Evolutionary conservation across 2,888 invertebrate genomes (phyloP).

Genomic region (Glaucopsyche alexis): DNA sequence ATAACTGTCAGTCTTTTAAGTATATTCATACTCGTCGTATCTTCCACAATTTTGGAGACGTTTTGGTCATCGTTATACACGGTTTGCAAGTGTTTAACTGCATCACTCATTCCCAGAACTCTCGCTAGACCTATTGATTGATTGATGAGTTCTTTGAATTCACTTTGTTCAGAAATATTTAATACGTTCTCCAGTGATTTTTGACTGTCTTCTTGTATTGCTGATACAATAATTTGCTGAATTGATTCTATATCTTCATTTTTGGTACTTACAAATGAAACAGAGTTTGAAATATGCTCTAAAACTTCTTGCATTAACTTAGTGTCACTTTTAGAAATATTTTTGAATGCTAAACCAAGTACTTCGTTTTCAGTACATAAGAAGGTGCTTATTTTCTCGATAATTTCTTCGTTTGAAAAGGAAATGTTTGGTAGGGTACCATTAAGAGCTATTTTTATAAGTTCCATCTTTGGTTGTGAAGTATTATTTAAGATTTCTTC

Average conservation of each 20-base stretch:
- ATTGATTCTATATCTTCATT: conserved; percentile 83
- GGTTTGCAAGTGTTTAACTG: conserved; percentile 78
- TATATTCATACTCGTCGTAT: conserved; percentile 82
- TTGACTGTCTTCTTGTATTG: conserved; percentile 82
- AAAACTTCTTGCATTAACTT: conserved; percentile 81
- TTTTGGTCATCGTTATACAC: conserved; percentile 78
- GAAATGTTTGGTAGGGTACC: conserved; percentile 66
- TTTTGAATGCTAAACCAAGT: conserved; percentile 82
- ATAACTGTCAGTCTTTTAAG: conserved; percentile 85
- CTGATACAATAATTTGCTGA: conserved; percentile 83
- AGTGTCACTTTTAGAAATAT: conserved; percentile 81
- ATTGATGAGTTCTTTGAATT: conserved; percentile 71
- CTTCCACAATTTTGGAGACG: conserved; percentile 77
- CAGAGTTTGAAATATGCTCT: conserved; percentile 81
- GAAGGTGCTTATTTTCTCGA: conserved; percentile 82
- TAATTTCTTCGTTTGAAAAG: conserved; percentile 78
- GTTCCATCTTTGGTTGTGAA: conserved; percentile 81
- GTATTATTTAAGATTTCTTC: conserved; percentile 75
- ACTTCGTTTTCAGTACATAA: conserved; percentile 82
- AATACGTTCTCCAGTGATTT: conserved; percentile 78
- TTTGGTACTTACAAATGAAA: conserved; percentile 81
- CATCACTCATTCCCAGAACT: conserved; percentile 83
- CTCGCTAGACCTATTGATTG: conserved; percentile 85
- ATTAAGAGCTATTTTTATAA: conserved; percentile 80
- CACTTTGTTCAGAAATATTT: conserved; percentile 68